Base-by-base conservation (phyloP, 2,797 vertebrate species). In the Pampus argenteus region DNA sequence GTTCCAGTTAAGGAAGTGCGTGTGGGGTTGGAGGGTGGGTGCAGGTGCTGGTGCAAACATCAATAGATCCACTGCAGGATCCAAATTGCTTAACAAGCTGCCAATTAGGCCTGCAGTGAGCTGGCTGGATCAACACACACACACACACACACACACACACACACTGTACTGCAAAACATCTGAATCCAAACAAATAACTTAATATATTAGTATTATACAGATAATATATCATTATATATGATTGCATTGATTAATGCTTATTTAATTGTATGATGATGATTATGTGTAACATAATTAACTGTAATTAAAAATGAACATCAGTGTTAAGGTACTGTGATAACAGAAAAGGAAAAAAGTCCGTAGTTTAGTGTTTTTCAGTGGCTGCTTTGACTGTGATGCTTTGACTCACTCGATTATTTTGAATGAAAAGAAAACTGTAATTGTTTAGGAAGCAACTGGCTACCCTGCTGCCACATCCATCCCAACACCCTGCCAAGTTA, bases 81-180 rank as follows among this genome's bases (percentile, higher is more conserved):
- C 94, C 94, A 96, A 95, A 96, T 95, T 94, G 90, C 94, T 94
- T 95, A 95, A 95, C 94, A 95, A 94, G 92, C 91, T 94, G 93
- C 95, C 94, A 95, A 95, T 96, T 95, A 96, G 94, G 92, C 92
- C 91, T 88, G 91, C 90, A 93, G 94, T 96, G 94, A 95, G 92
- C 93, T 95, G 94, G 93, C 94, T 94, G 93, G 94, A 95, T 95
- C 94, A 95, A 93, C 44, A 65, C 70, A 81, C 59, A 55, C 52
- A 66, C 48, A 66, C 45, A 72, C 6, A 40, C 34, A 47, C 67
- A 50, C 93, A 67, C 6, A 29, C 28, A 29, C 28, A 29, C 3
- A 34, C 34, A 36, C 34, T 8, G n/a, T 29, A 4, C 38, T 15
- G 29, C n/a, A 38, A 40, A 63, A 8, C 29, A 38, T 36, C 34